Evolutionary conservation across 2,113 vertebrate genomes (phyloP), one percentile per base, ranked within the genome.

Genomic region (Ovibos moschatus): DNA sequence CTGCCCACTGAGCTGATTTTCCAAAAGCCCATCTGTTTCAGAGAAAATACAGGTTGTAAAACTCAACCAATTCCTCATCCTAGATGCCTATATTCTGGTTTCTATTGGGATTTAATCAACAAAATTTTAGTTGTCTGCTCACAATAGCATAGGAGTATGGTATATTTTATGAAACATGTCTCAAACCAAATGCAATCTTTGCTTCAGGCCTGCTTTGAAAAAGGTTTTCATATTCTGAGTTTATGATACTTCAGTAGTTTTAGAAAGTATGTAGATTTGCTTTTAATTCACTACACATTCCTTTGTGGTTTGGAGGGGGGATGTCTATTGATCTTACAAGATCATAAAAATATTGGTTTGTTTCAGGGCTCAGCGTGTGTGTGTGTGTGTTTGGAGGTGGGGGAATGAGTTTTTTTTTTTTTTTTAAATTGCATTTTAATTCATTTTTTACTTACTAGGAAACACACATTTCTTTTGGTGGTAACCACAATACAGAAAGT

Each of bases 151-250:
- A 58, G 43, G 85, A 85, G 64, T 78, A 71, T 40, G 19, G 67
- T 40, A 23, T 94, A 88, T 88, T 95, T 91, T 95, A 82, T 67
- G 67, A 95, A 92, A 33, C 43, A 84, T 2, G 6, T 57, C 47
- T 92, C 55, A 45, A 95, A 90, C 43, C 33, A 90, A 64, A 76
- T 74, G 43, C 17, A 93, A 30, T 95, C 76, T 93, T 97, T 50
- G 58, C 62, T 96, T 95, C 36, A 40, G 87, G 45, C 40, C 96
- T 95, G 95, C 91, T 95, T 95, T 95, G 87, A 79, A 85, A 79
- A 90, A 19, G 25, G 33, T 82, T 33, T 74, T 79, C 6, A 30
- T 71, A 10, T 96, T 95, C 91, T 83, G 50, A 62, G 36, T 85
- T 60, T 96, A 36, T 67, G 60, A 85, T 88, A 79, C 50, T 95